Evolutionary conservation across 2,888 invertebrate genomes (phyloP).

Genomic region (Cynaeus angustus): DNA sequence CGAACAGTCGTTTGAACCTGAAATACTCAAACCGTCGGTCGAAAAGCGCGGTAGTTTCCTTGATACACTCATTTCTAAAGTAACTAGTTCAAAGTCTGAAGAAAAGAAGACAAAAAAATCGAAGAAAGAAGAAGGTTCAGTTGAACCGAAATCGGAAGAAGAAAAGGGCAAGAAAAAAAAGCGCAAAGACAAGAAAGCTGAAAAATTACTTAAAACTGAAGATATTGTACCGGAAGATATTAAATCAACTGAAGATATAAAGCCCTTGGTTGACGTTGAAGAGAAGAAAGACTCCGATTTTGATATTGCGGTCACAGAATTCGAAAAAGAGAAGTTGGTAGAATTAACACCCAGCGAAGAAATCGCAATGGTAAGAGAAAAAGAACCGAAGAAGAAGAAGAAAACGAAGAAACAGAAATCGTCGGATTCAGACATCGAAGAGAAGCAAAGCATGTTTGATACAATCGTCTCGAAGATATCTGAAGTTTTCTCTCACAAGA

Average conservation of each 20-base stretch:
- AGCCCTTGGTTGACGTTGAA: not conserved
- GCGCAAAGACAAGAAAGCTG: constrained; percentile 35
- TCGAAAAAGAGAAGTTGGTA: constrained; percentile 30
- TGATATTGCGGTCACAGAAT: constrained; percentile 22
- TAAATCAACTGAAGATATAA: constrained; percentile 12
- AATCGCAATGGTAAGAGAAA: constrained; percentile 34
- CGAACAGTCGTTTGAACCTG: constrained; percentile 26
- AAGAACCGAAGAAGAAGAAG: constrained; percentile 52
- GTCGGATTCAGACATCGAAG: constrained; percentile 36
- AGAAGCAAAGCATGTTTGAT: constrained; percentile 62
- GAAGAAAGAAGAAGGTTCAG: constrained; percentile 55
- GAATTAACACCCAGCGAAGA: constrained; percentile 48
- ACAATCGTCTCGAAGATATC: constrained; percentile 63
- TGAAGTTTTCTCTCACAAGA: constrained; percentile 60
- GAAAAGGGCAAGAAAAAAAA: constrained; percentile 47
- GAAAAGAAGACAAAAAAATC: constrained; percentile 52
- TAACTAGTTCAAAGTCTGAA: constrained; percentile 44
- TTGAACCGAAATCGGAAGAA: constrained; percentile 21
- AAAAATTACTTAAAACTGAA: constrained; percentile 6
- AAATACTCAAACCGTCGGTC: constrained; percentile 14
- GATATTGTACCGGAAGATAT: constrained; percentile 9
- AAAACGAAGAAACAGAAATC: constrained; percentile 53
- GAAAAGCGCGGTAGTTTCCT: constrained; percentile 46
- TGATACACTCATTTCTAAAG: constrained; percentile 53
- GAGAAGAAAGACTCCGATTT: constrained; percentile 3